These are phyloP conservation scores for Atta cephalotes DNA, from an alignment of 1,140 invertebrate genomes.

Conservation along the genomic window DNA sequence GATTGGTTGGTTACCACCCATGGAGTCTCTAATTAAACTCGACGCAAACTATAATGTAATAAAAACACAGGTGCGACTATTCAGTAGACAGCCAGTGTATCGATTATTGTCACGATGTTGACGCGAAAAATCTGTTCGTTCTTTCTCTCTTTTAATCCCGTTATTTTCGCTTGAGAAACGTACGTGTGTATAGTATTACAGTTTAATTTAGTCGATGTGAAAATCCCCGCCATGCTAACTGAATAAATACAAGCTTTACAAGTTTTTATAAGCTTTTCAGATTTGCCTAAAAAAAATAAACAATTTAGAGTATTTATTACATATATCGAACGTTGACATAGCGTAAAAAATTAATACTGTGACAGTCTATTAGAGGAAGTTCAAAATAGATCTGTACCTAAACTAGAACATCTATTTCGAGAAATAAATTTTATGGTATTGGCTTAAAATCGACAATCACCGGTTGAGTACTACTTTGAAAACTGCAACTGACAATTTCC, in stretches of 20 bases:
- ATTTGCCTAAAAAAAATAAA: constrained; percentile 13
- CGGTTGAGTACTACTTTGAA: neutral
- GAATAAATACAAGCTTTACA: neutral
- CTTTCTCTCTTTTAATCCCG: constrained; percentile 49
- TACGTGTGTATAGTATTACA: neutral
- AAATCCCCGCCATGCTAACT: constrained; percentile 17
- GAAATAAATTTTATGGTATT: neutral
- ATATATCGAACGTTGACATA: neutral
- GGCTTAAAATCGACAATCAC: neutral
- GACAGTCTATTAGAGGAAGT: neutral
- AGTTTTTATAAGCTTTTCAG: neutral
- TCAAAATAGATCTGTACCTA: too few relatives aligned
- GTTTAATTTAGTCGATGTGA: constrained; percentile 57
- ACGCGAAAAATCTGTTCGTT: constrained; percentile 35
- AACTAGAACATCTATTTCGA: neutral
- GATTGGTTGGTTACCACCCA: constrained; percentile 78
- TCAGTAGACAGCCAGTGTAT: constrained; percentile 24
- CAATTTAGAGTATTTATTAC: constrained; percentile 17
- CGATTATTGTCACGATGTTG: constrained; percentile 49
- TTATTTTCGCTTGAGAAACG: constrained; percentile 32
- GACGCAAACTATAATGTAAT: constrained; percentile 67
- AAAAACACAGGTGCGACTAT: constrained; percentile 59
- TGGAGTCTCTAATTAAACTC: constrained; percentile 81
- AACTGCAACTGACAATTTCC: constrained; percentile 38
- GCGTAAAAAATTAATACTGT: neutral